Evolutionary conservation across 1,140 invertebrate species (phyloP).

Genomic region (Heliconius hewitsoni): DNA sequence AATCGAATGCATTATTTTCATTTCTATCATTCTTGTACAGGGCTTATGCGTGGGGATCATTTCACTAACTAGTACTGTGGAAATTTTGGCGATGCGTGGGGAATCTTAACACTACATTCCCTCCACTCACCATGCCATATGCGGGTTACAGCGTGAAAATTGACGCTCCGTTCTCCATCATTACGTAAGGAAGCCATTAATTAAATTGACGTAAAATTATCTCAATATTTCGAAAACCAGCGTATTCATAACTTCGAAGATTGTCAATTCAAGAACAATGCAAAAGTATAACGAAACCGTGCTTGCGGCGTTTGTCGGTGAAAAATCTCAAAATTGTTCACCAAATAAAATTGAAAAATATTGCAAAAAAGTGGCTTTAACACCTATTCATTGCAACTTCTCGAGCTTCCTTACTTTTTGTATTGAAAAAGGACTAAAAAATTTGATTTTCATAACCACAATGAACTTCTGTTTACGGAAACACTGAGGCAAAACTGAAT

Average conservation of each 20-base stretch:
- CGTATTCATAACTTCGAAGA: background rate
- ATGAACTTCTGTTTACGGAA: constrained; percentile 36
- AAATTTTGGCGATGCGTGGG: no score
- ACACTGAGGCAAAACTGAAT: constrained; percentile 32
- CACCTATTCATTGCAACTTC: constrained; percentile 37
- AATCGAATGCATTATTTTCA: no score
- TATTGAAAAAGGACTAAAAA: constrained; percentile 39
- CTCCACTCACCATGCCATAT: no score
- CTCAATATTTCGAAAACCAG: background rate
- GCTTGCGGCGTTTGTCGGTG: constrained; percentile 2
- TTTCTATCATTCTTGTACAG: no score
- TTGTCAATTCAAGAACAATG: constrained; percentile 9
- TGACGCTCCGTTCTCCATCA: background rate
- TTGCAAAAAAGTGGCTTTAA: constrained; percentile 35
- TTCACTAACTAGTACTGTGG: no score
- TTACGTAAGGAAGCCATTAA: background rate
- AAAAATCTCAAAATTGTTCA: constrained; percentile 21
- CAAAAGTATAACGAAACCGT: background rate
- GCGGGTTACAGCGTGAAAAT: no score
- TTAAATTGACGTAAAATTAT: background rate
- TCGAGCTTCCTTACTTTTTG: constrained; percentile 35
- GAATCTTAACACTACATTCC: no score
- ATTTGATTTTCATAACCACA: constrained; percentile 39
- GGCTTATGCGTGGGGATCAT: no score
- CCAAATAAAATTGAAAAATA: constrained; percentile 30